phyloP scores from a whole-genome alignment of 1,140 invertebrate species.

The Apis florea region DNA sequence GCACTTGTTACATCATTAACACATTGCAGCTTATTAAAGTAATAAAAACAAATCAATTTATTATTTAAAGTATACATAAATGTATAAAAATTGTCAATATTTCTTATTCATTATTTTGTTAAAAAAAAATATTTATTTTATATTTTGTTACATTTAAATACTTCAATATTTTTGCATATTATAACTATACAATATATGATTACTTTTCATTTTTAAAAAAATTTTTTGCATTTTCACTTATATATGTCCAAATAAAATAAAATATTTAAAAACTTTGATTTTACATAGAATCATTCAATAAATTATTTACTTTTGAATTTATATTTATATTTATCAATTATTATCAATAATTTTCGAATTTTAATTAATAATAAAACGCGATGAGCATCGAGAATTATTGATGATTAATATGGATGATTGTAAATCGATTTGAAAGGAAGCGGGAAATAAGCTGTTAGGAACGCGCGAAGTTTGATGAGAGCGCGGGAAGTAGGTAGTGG shows the following conservation, averaged over 20 bases:
- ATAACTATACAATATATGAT: background rate
- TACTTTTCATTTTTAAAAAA: background rate
- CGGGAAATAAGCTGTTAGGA: conserved; percentile 28
- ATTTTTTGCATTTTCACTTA: no score
- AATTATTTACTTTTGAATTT: background rate
- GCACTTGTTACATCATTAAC: conserved; percentile 1
- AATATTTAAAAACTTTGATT: background rate
- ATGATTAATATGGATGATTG: background rate
- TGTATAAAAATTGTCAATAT: background rate
- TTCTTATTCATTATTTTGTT: background rate
- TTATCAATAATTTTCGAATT: background rate
- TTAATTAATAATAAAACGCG: background rate
- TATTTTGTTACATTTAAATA: background rate
- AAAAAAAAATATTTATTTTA: background rate
- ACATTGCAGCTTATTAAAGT: background rate
- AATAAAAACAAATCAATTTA: conserved; percentile 11
- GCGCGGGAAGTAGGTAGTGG: conserved; percentile 45
- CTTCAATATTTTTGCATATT: background rate
- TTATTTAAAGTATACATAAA: background rate
- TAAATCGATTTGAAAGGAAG: conserved; percentile 29
- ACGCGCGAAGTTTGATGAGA: conserved; percentile 50
- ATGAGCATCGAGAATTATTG: background rate
- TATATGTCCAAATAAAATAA: background rate
- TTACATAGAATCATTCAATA: background rate
- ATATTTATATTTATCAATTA: background rate